Percentiles rank a stretch among this genome's conserved stretches.
Evolutionary conservation across 2,888 invertebrate species (phyloP).

Genomic region (Melanophora roralis): DNA sequence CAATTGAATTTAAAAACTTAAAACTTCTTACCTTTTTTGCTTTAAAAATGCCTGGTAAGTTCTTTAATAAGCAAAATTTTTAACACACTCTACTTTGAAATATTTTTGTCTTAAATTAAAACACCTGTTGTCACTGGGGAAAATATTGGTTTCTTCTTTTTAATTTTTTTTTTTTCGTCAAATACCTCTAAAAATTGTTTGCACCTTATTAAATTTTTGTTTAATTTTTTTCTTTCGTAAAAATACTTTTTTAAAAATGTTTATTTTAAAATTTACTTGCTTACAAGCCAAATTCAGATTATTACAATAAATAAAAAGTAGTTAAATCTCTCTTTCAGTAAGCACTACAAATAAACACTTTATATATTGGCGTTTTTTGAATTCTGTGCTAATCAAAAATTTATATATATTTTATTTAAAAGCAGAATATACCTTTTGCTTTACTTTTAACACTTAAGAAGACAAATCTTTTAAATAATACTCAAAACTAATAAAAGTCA

Average conservation of each 20-base stretch:
- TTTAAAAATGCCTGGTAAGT: neutral
- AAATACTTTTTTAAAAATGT: slow-evolving; percentile 3
- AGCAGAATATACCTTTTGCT: neutral
- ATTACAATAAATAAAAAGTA: too few species aligned
- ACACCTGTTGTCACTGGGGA: slow-evolving; percentile 40
- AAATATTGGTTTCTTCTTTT: slow-evolving; percentile 2
- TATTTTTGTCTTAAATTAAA: neutral
- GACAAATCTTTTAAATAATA: neutral
- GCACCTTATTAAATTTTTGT: slow-evolving; percentile 26
- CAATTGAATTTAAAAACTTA: too few species aligned
- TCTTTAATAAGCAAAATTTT: neutral
- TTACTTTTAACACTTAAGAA: neutral
- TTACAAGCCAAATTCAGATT: neutral
- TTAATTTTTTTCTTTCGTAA: neutral
- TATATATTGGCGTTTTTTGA: too few species aligned
- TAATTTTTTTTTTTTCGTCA: neutral
- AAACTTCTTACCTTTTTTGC: too few species aligned
- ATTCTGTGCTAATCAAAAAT: too few species aligned
- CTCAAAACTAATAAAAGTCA: slow-evolving; percentile 26
- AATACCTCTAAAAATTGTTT: slow-evolving; percentile 3
- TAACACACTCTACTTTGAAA: too few species aligned
- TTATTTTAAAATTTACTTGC: neutral
- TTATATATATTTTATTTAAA: too few species aligned
- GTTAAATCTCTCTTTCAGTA: too few species aligned
- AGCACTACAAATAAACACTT: too few species aligned